These are phyloP conservation scores for Cynaeus angustus DNA, from an alignment of 2,888 invertebrate genomes.

Conservation along the genomic window DNA sequence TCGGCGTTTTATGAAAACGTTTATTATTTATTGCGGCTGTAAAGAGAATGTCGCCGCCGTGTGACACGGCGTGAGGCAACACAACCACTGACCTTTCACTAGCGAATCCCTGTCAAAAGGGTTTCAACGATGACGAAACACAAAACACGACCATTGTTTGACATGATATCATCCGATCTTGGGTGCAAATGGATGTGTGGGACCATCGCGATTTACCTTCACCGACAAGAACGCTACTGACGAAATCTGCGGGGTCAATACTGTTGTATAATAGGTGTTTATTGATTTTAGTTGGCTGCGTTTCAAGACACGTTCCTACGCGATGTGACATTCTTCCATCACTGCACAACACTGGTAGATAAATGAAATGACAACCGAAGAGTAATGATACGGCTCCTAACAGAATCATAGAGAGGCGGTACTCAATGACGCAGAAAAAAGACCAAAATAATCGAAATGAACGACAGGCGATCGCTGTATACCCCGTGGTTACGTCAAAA, in stretches of 20 bases:
- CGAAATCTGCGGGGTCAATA: constrained; percentile 18
- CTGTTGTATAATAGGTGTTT: constrained; percentile 21
- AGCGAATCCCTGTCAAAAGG: constrained; percentile 18
- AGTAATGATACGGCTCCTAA: constrained; percentile 5
- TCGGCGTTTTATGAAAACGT: constrained; percentile 37
- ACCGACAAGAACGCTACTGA: constrained; percentile 13
- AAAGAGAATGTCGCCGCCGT: constrained; percentile 35
- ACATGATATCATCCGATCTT: no score
- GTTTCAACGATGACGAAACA: background rate
- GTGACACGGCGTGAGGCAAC: constrained; percentile 20
- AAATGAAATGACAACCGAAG: constrained; percentile 1
- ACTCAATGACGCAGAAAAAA: no score
- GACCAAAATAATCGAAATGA: background rate
- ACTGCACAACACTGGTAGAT: background rate
- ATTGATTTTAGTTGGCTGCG: constrained; percentile 5
- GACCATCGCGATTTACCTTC: constrained; percentile 22
- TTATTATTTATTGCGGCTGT: constrained; percentile 39
- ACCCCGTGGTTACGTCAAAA: no score
- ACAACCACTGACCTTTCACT: constrained; percentile 34
- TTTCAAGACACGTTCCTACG: background rate
- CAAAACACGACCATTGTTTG: no score
- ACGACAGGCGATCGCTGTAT: no score
- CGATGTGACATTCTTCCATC: background rate
- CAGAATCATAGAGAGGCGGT: no score
- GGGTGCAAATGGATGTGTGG: constrained; percentile 14